Percentiles rank a stretch among this genome's conserved stretches.
phyloP scores from a whole-genome alignment of 2,888 invertebrate species.

The Hypsopygia costalis region DNA sequence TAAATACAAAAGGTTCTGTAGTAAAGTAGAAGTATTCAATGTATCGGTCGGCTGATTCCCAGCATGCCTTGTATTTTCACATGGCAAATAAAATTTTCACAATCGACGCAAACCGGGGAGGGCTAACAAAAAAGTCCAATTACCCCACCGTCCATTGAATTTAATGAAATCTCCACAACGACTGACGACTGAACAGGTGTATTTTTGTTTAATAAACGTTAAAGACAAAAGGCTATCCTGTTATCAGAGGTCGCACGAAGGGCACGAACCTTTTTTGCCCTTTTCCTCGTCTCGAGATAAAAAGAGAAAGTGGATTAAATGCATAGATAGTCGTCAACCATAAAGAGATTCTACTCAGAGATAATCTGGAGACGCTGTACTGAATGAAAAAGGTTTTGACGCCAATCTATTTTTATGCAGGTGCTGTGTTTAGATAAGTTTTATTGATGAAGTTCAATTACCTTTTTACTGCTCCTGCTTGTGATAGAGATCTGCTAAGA shows the following conservation, averaged over 20 bases:
- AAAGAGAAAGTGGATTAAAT: constrained; percentile 73
- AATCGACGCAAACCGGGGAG: constrained; percentile 24
- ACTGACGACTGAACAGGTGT: constrained; percentile 59
- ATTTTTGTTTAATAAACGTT: constrained; percentile 60
- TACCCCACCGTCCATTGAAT: constrained; percentile 48
- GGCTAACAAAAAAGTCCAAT: constrained; percentile 41
- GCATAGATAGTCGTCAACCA: constrained; percentile 63
- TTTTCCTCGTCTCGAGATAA: constrained; percentile 61
- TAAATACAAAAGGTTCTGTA: no score
- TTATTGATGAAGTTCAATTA: constrained; percentile 27
- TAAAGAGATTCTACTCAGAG: constrained; percentile 56
- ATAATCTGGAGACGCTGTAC: constrained; percentile 38
- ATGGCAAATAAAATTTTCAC: background rate
- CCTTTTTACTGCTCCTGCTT: constrained; percentile 10
- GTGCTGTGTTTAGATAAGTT: constrained; percentile 35
- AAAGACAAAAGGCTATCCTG: constrained; percentile 51
- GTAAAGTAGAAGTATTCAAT: no score
- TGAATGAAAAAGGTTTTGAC: constrained; percentile 28
- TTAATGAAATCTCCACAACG: constrained; percentile 55
- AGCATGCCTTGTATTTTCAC: background rate
- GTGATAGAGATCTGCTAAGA: background rate
- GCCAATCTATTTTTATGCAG: constrained; percentile 41
- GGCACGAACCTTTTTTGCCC: constrained; percentile 48
- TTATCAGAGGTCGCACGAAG: constrained; percentile 61
- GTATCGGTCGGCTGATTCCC: background rate